Evolutionary conservation across 2,888 invertebrate genomes (phyloP).

Genomic region (Pandemis corylana): DNA sequence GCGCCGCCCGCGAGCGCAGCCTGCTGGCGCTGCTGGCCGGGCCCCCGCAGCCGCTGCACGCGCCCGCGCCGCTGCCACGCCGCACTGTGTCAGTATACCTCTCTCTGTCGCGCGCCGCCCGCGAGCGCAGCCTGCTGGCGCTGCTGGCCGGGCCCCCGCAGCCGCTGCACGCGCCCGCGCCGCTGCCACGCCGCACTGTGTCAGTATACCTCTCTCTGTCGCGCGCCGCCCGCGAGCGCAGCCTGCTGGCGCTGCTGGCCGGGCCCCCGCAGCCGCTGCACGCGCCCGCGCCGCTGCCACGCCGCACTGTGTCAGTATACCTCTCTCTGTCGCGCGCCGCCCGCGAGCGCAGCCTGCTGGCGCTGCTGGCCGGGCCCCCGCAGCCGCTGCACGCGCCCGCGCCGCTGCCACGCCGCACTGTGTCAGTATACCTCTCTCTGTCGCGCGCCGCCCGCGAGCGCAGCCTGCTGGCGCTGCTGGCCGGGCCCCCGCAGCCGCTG

Average conservation of each 20-base stretch:
- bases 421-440: too few species aligned
- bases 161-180: conserved; percentile 51
- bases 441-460: conserved; percentile 87
- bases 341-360: conserved; percentile 89
- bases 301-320: conserved; percentile 35
- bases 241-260: conserved; percentile 87
- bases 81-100: conserved; percentile 9
- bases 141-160: conserved; percentile 78
- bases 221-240: conserved; percentile 87
- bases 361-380: conserved; percentile 82
- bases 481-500: conserved; percentile 67
- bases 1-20: conserved; percentile 86
- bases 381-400: conserved; percentile 52
- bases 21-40: conserved; percentile 86
- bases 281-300: conserved; percentile 46
- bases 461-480: conserved; percentile 87
- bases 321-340: conserved; percentile 67
- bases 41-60: conserved; percentile 62
- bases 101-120: conserved; percentile 70
- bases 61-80: conserved; percentile 48
- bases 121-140: conserved; percentile 90
- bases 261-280: conserved; percentile 66
- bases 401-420: conserved; percentile 46
- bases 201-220: too few species aligned
- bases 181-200: conserved; percentile 45